These are phyloP conservation scores for Drosophila mercatorum DNA, from an alignment of 2,888 invertebrate species.

Conservation along the genomic window DNA sequence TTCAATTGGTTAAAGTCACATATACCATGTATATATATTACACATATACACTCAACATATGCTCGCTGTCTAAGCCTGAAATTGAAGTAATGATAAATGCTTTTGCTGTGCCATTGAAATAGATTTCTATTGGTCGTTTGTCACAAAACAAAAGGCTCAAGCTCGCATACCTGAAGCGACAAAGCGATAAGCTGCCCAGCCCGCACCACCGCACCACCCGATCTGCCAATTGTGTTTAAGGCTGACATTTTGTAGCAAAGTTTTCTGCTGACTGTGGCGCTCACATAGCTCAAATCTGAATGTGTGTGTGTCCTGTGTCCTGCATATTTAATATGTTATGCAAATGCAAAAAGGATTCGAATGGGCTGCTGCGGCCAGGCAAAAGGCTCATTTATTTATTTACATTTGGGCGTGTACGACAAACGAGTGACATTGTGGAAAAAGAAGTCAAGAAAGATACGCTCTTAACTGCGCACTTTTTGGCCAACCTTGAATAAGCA, in stretches of 20 bases:
- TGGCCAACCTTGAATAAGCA: constrained; percentile 8
- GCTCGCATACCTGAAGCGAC: constrained; percentile 64
- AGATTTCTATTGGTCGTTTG: constrained; percentile 73
- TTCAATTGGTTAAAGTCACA: constrained; percentile 40
- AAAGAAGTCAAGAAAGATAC: constrained; percentile 9
- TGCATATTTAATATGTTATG: constrained; percentile 80
- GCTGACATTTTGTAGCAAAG: constrained; percentile 53
- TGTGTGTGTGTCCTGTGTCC: constrained; percentile 27
- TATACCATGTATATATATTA: neutral
- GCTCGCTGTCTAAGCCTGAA: constrained; percentile 7
- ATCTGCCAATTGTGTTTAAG: constrained; percentile 50
- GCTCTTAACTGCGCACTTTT: constrained; percentile 30
- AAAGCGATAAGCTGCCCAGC: constrained; percentile 42
- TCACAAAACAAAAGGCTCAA: constrained; percentile 66
- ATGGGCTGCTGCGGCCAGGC: constrained; percentile 32
- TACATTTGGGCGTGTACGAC: constrained; percentile 46
- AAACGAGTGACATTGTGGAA: constrained; percentile 54
- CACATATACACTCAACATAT: neutral
- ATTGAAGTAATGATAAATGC: constrained; percentile 68
- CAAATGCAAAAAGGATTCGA: constrained; percentile 58
- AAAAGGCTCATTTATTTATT: constrained; percentile 74
- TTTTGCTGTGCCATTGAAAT: constrained; percentile 51
- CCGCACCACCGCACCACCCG: neutral
- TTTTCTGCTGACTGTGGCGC: constrained; percentile 67
- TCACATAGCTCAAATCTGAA: constrained; percentile 71